Percentiles rank a stretch among this genome's conserved stretches.
Evolutionary conservation across 1,140 invertebrate species (phyloP).

Genomic region (Rhagoletis zephyria): DNA sequence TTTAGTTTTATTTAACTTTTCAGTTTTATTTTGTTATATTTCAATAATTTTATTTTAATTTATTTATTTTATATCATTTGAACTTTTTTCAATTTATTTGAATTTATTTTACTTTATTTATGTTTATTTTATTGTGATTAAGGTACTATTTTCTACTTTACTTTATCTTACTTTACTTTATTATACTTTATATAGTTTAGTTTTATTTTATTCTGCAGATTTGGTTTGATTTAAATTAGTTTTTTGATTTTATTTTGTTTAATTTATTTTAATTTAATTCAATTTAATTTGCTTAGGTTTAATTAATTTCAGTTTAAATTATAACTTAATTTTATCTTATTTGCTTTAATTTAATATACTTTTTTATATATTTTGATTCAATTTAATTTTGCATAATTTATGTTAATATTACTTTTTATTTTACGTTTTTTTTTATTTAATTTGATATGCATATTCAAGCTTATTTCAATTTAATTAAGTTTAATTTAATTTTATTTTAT

Average conservation of each 20-base stretch:
- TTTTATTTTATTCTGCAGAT: background rate
- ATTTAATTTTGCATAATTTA: background rate
- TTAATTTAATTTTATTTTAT: too few relatives aligned
- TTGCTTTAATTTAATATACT: background rate
- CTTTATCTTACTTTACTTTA: background rate
- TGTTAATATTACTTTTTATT: background rate
- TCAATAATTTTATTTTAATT: background rate
- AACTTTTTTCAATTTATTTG: background rate
- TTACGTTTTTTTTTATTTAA: too few relatives aligned
- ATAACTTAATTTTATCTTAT: background rate
- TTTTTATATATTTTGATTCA: background rate
- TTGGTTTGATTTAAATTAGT: background rate
- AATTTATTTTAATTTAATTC: background rate
- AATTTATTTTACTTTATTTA: slow-evolving; percentile 33
- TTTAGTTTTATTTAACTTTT: background rate
- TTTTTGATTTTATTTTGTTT: too few relatives aligned
- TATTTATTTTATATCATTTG: too few relatives aligned
- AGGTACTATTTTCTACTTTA: background rate
- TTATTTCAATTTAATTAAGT: too few relatives aligned
- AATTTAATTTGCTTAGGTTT: background rate
- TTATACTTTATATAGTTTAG: background rate
- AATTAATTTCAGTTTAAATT: slow-evolving; percentile 1
- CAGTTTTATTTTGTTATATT: slow-evolving; percentile 11
- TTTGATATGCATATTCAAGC: too few relatives aligned
- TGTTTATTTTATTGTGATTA: background rate